These are phyloP conservation scores for Cyprinodon diabolis DNA, from an alignment of 2,797 vertebrate genomes.

Conservation along the genomic window DNA sequence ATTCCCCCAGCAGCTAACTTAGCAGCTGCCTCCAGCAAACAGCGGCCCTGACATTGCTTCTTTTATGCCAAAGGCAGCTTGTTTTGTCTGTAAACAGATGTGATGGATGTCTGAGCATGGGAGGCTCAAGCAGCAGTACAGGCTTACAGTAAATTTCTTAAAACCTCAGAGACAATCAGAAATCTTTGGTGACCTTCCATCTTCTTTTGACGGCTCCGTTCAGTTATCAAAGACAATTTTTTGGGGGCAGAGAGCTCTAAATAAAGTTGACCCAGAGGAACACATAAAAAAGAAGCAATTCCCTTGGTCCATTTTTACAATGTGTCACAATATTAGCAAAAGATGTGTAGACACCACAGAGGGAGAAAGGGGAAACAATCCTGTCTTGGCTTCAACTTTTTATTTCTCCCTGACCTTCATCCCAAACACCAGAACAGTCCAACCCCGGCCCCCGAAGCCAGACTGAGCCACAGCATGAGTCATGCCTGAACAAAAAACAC, in stretches of 20 bases:
- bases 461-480: slow-evolving; percentile 61
- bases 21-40: background rate
- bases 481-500: slow-evolving; percentile 55
- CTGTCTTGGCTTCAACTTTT: background rate
- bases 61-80: background rate
- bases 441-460: slow-evolving; percentile 21
- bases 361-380: background rate
- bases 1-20: background rate
- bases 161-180: background rate
- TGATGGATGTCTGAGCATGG: background rate
- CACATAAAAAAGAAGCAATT: background rate
- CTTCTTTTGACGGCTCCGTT: background rate
- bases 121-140: background rate
- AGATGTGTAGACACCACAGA: background rate
- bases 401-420: background rate
- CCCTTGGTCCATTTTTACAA: background rate
- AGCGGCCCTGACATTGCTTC: background rate
- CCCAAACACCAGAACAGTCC: slow-evolving; percentile 22
- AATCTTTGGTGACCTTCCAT: background rate
- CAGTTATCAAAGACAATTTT: background rate
- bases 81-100: slow-evolving; percentile 1
- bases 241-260: background rate
- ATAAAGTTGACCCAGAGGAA: background rate
- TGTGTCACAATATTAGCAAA: background rate
- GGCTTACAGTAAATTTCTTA: background rate